Base-by-base conservation (phyloP, 2,797 vertebrate genomes). In the Channa striata region DNA sequence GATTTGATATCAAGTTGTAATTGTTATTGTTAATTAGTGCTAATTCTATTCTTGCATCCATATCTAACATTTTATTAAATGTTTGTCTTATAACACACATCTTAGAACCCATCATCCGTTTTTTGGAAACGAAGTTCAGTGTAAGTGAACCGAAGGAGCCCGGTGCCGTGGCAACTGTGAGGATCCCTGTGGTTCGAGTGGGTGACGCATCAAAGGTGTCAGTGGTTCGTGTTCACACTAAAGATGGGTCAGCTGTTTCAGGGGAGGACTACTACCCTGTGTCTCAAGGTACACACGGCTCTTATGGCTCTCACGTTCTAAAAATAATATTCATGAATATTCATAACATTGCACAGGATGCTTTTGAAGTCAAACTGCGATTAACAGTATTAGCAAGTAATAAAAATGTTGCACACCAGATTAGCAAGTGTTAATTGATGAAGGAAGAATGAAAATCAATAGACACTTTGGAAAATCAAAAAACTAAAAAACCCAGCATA, bases 221-320 rank as follows among this genome's bases (percentile, higher is more conserved):
- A 1, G 50, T 97, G 3, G 96, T 99, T 17, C 94, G 97, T 21
- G 95, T 98, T 71, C 97, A 99, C 91, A 99, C 97, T 80, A 98
- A 97, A 84, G 97, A 99, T 1, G 97, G 97, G 43, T 98, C 97
- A 0, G 97, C 97, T 6, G 79, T 93, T 59, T 98, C 97, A 1
- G 97, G 97, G 82, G 96, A 96, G 83, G 97, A 99, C 90, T 99
- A 99, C 86, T 91, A 96, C 61, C 97, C 97, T 0, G 82, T 98
- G 71, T 98, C 97, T 21, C 94, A 96, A 95, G 96, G 97, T 99
- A 17, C 46, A 43, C 33, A 10, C 8, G 14, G 42, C 23, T 72
- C 17, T 17, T 33, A 21, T 40, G 33, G 12, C 43, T 56, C 53
- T 36, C 14, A 5, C 8, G 23, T 16, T 47, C 25, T 30, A 30